Base-by-base conservation (phyloP, 2,888 invertebrate genomes). In the Anthoptus insignis region DNA sequence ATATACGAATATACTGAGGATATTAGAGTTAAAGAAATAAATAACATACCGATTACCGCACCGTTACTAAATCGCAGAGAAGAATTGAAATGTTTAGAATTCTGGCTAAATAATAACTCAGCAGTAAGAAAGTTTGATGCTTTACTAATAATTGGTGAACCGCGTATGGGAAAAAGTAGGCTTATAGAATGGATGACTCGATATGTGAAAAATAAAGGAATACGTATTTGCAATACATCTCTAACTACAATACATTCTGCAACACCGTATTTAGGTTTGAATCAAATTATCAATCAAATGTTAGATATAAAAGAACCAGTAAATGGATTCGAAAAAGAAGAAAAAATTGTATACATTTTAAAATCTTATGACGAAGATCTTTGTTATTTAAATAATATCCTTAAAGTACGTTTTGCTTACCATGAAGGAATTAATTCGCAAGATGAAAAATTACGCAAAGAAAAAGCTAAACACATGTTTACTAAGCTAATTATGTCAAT, bases 1-100 rank as follows among this genome's bases (percentile, higher is more conserved):
- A 93, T 95, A 69, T 95, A 93, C 76, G 94, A 95, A 79, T 95
- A 94, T 73, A 87, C 93, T 0, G 94, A 94, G 72, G 87, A 91
- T 59, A 88, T 94, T 59, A 80, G 91, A 78, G 81, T 85, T 6
- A 91, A 87, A 74, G 87, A 88, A 71, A 75, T 90, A 61, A 83
- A 84, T 66, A 81, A 89, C 59, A 91, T 93, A 78, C 85, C 88
- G 4, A 84, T 89, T 76, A 83, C 87, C 66, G 91, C 87, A 16
- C 94, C 93, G 0, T 79, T 95, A 52, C 78, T 95, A 22, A 88
- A 94, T 42, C 84, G 94, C 50, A 68, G 65, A 13, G 86, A 91
- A 59, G 94, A 95, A 81, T 78, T 94, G 68, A 89, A 93, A 37
- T 85, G 87, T 70, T 94, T 88, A 71, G 73, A 86, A 66, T 78